A percentile compares a stretch with the other conserved stretches of the same genome.
These are phyloP conservation scores for Pangasius krempfi DNA, from an alignment of 2,797 vertebrate genomes.

Conservation along the genomic window DNA sequence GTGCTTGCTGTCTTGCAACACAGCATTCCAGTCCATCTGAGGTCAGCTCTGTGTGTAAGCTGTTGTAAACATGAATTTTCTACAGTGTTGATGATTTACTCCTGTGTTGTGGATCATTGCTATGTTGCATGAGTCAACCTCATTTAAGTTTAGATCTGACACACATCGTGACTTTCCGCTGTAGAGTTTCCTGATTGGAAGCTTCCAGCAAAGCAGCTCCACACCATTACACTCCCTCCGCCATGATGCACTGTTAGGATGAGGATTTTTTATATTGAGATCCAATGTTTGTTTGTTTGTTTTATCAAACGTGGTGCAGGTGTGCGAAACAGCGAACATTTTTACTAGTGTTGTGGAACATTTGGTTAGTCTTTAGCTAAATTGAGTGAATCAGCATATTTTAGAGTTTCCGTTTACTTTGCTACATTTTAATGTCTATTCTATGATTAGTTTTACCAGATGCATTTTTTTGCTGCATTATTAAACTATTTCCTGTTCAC, in stretches of 20 bases:
- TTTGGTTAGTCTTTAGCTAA: background rate
- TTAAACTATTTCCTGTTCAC: background rate
- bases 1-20: background rate
- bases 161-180: background rate
- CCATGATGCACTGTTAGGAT: background rate
- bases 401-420: background rate
- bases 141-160: background rate
- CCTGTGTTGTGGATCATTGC: background rate
- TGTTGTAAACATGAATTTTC: background rate
- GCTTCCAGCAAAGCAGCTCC: background rate
- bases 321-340: background rate
- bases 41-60: background rate
- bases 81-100: constrained; percentile 16
- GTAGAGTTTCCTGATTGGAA: background rate
- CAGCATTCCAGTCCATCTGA: background rate
- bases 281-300: background rate
- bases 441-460: background rate
- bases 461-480: background rate
- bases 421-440: too few species aligned
- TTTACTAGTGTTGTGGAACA: background rate
- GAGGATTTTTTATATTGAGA: background rate
- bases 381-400: background rate
- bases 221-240: background rate
- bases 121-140: background rate
- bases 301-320: background rate